Evolutionary conservation across 2,113 vertebrate genomes (phyloP).

Genomic region (Oceanites oceanicus): DNA sequence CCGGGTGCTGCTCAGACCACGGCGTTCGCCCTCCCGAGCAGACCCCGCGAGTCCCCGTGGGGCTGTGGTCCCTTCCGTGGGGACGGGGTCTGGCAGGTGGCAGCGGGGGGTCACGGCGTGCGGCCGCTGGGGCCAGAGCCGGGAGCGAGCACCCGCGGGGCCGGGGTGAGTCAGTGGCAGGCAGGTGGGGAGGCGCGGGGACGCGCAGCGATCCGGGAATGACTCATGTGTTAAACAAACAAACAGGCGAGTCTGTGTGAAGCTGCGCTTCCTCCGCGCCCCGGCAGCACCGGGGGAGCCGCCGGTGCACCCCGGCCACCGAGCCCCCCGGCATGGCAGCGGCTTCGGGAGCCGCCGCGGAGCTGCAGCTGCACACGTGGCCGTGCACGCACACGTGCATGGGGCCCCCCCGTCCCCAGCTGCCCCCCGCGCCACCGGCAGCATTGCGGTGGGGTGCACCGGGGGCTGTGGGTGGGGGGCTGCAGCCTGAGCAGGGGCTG

Average conservation of each 20-base stretch:
- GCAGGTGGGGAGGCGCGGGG: not conserved
- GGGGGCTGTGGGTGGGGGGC: not conserved
- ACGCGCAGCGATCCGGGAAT: not conserved
- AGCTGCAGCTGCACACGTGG: accelerated
- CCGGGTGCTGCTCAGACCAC: accelerated
- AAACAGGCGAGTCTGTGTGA: constrained; percentile 2
- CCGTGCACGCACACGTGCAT: accelerated
- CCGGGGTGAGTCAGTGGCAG: not conserved
- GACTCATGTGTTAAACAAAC: constrained; percentile 33
- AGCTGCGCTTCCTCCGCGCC: not conserved
- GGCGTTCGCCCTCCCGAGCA: accelerated
- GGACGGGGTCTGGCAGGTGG: not conserved
- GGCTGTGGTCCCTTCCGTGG: not conserved
- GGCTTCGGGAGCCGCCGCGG: accelerated
- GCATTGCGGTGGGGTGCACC: accelerated
- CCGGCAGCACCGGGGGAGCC: not conserved
- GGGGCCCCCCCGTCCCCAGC: not conserved
- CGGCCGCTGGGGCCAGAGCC: not conserved
- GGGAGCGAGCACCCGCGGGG: not conserved
- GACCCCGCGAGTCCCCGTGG: accelerated
- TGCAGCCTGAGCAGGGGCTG: not conserved
- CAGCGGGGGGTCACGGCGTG: not conserved
- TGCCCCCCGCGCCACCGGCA: accelerated
- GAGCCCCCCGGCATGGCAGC: accelerated
- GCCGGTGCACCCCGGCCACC: not conserved